Base-by-base conservation (phyloP, 2,797 vertebrate genomes). In the Danio choprae region DNA sequence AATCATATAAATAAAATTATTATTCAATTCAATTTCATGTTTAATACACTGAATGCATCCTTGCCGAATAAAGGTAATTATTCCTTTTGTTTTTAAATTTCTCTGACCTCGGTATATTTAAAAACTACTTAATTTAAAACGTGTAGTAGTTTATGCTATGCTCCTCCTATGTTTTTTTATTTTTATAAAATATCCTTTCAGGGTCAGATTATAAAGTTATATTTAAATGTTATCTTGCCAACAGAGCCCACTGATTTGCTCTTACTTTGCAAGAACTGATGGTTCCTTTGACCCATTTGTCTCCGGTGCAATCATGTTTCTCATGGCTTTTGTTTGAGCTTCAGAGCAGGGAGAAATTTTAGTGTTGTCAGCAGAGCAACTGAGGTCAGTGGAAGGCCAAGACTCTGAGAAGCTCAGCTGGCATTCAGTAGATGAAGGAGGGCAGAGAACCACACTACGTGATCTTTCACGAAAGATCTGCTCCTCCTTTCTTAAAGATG, bases 371-470 rank as follows among this genome's bases (percentile, higher is more conserved):
- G 81, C 67, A 75, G 90, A 85, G 6, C 88, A 84, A 68, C 86
- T 91, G 36, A 64, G 81, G 15, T 94, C 94, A 4, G 89, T 89
- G 11, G 93, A 94, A 6, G 94, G 91, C 95, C 95, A 95, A n/a
- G 90, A 94, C 63, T 95, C 93, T 15, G 89, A 82, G 77, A 90
- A 94, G 62, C 80, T 88, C 60, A 88, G 88, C 20, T 87, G 80
- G 63, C 74, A 82, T 22, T 87, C 85, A 0, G 77, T 78, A 51
- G 86, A 81, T 9, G 68, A 36, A 62, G 62, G 51, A 72, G 43
- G 3, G 51, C 44, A 80, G 7, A 70, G 70, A n/a, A 84, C 74
- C 40, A 29, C 10, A 38, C 38, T 40, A 13, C 83, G 64, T 40
- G 55, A 59, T 51, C 77, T 88, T 16, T 81, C 82, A 44, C 77